Conservation (phyloP, 1,140 invertebrate species). For the Cydia strobilella region DNA sequence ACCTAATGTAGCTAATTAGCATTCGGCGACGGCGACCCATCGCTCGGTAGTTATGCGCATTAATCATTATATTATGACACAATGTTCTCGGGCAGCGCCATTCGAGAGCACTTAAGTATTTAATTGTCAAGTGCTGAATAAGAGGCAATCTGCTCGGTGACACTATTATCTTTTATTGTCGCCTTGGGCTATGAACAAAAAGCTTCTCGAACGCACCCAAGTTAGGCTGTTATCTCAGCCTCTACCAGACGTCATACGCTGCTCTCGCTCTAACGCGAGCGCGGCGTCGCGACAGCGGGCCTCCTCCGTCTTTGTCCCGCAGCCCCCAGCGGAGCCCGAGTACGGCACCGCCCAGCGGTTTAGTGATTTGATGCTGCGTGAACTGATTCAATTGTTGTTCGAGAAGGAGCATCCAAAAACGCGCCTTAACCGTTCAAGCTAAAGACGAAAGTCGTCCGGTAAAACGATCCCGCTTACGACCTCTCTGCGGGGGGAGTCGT, state of each 20-base stretch:
- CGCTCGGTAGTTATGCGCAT: constrained; percentile 72
- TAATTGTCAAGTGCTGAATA: constrained; percentile 77
- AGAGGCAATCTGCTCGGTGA: constrained; percentile 77
- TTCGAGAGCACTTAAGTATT: constrained; percentile 70
- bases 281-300: constrained; percentile 45
- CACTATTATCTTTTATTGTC: constrained; percentile 75
- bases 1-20: constrained; percentile 62
- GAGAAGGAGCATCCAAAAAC: constrained; percentile 58
- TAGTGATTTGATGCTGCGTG: constrained; percentile 80
- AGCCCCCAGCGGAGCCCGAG: constrained; percentile 71
- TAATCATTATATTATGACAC: constrained; percentile 74
- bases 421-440: constrained; percentile 65
- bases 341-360: constrained; percentile 77
- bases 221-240: constrained; percentile 64
- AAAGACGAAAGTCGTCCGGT: constrained; percentile 74
- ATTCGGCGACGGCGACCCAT: constrained; percentile 72
- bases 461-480: constrained; percentile 72
- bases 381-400: constrained; percentile 79
- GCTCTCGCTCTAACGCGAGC: constrained; percentile 57
- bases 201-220: constrained; percentile 68
- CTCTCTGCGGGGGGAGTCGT: constrained; percentile 71
- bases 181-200: constrained; percentile 71
- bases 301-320: constrained; percentile 65
- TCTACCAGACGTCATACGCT: constrained; percentile 53
- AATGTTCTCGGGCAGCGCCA: constrained; percentile 61